Evolutionary conservation across 2,797 vertebrate genomes (phyloP).

Genomic region (Tragopan temminckii): DNA sequence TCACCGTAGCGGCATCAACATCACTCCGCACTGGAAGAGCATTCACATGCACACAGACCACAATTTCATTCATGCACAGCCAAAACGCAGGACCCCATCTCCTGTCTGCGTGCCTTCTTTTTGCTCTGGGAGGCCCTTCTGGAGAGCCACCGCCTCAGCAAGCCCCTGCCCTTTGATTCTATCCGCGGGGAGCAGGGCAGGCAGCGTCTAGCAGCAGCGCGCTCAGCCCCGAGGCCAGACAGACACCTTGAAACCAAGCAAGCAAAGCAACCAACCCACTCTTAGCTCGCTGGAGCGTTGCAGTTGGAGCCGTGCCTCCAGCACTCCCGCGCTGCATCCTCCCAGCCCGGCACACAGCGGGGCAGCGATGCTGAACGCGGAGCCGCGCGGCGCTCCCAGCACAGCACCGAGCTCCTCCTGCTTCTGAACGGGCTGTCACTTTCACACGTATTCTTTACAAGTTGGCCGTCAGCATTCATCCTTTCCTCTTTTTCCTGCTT

Average conservation of each 20-base stretch:
- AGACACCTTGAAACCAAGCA: not conserved
- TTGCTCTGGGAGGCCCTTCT: not conserved
- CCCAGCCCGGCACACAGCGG: not conserved
- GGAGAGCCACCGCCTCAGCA: not conserved
- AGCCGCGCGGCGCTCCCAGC: not conserved
- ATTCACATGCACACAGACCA: not conserved
- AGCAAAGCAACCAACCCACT: not conserved
- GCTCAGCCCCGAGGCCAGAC: not conserved
- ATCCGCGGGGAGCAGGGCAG: not conserved
- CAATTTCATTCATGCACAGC: too few relatives aligned
- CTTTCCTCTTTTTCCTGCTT: not conserved
- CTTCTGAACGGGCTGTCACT: not conserved
- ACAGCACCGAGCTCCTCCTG: not conserved
- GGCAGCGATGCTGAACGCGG: not conserved
- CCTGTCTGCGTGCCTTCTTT: not conserved
- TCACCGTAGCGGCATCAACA: not conserved
- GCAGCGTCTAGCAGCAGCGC: not conserved
- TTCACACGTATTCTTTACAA: not conserved
- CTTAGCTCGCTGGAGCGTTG: not conserved
- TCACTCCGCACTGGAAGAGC: not conserved
- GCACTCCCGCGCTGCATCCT: not conserved
- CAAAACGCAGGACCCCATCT: accelerated
- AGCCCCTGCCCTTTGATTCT: not conserved
- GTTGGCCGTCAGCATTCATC: not conserved
- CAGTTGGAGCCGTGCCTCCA: not conserved